phyloP scores from a whole-genome alignment of 2,888 invertebrate genomes.

The Microctonus aethiopoides region DNA sequence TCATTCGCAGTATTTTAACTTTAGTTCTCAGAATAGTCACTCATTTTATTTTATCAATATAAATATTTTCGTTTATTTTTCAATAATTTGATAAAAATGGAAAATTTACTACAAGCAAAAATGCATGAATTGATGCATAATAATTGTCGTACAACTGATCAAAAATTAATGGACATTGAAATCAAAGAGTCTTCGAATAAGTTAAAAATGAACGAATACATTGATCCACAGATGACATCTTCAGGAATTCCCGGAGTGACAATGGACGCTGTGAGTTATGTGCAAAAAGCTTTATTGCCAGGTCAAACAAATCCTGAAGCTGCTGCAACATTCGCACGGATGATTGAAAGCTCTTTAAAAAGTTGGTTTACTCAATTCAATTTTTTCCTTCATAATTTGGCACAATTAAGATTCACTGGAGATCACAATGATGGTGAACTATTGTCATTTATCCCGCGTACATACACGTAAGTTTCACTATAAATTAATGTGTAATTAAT shows the following conservation, averaged over 20 bases:
- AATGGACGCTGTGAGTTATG: constrained; percentile 90
- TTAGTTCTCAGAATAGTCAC: constrained; percentile 35
- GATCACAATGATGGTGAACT: constrained; percentile 85
- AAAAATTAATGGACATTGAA: constrained; percentile 52
- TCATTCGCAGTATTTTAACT: constrained; percentile 38
- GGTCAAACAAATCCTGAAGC: constrained; percentile 94
- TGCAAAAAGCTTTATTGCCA: constrained; percentile 89
- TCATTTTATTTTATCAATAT: not conserved
- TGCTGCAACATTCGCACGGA: constrained; percentile 92
- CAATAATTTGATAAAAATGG: constrained; percentile 39
- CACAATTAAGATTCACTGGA: constrained; percentile 91
- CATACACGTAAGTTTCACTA: constrained; percentile 87
- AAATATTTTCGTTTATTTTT: constrained; percentile 27
- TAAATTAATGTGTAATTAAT: constrained; percentile 25
- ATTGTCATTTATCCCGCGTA: constrained; percentile 92
- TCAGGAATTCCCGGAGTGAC: constrained; percentile 94
- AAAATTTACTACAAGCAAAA: constrained; percentile 39
- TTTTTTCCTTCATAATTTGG: constrained; percentile 97
- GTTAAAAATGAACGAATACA: constrained; percentile 55
- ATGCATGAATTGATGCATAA: constrained; percentile 28
- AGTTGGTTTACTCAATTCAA: constrained; percentile 96
- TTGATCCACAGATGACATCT: constrained; percentile 81
- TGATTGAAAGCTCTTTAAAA: constrained; percentile 95
- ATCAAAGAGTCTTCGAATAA: constrained; percentile 50
- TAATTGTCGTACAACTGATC: constrained; percentile 36